Conservation (phyloP, 2,797 vertebrate species). For the Sebastes wilsoni region DNA sequence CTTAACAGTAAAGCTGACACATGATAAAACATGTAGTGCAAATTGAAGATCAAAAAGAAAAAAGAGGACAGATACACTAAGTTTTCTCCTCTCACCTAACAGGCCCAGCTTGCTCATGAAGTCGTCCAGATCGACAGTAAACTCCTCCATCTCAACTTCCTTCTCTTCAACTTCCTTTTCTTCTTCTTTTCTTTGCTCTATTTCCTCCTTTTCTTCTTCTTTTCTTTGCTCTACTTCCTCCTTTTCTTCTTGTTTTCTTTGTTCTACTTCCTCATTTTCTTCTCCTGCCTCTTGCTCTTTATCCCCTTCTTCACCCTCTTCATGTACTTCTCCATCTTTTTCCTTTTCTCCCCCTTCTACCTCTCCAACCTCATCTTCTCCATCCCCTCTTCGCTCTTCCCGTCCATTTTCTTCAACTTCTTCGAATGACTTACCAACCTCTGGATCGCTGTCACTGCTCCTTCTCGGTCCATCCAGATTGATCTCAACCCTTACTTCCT, state of each 20-base stretch:
- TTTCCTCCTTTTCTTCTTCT: neutral
- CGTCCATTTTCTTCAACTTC: slow-evolving; percentile 35
- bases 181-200: slow-evolving; percentile 1
- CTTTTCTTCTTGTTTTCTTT: slow-evolving; percentile 10
- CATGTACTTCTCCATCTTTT: neutral
- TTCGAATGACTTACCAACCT: slow-evolving; percentile 33
- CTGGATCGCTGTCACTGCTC: slow-evolving; percentile 47
- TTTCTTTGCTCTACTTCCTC: neutral
- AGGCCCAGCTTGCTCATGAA: slow-evolving; percentile 69
- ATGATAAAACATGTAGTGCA: neutral
- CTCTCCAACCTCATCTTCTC: neutral
- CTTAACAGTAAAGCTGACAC: neutral
- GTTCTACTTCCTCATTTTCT: neutral
- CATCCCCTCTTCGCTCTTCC: neutral
- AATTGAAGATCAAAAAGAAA: neutral
- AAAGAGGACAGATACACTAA: neutral
- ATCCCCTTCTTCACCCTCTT: neutral
- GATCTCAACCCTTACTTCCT: slow-evolving; percentile 48
- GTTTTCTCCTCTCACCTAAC: slow-evolving; percentile 61
- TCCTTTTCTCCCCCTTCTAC: neutral
- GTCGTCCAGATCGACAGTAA: slow-evolving; percentile 64
- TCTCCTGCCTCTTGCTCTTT: neutral
- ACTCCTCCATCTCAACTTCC: slow-evolving; percentile 8
- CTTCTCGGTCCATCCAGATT: slow-evolving; percentile 11
- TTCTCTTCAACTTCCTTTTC: slow-evolving; percentile 19